phyloP scores from a whole-genome alignment of 2,113 vertebrate species.

The Agapornis roseicollis region DNA sequence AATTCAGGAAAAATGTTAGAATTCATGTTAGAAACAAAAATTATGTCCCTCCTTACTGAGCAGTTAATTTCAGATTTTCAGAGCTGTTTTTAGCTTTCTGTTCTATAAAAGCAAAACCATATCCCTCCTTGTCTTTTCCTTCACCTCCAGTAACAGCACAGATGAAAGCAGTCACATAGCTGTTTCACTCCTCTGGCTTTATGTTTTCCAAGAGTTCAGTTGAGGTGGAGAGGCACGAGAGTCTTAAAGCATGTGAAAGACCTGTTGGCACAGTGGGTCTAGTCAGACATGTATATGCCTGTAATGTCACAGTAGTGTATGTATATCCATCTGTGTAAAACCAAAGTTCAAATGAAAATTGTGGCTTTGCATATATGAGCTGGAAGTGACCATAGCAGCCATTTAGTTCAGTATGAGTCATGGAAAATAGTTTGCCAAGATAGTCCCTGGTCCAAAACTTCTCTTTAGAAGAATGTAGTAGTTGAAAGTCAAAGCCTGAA shows the following conservation, averaged over 20 bases:
- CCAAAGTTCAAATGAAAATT: background rate
- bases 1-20: background rate
- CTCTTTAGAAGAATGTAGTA: background rate
- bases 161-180: background rate
- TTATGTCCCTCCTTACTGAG: background rate
- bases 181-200: background rate
- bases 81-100: background rate
- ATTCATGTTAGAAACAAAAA: background rate
- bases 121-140: background rate
- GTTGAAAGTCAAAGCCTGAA: background rate
- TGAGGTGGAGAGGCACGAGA: background rate
- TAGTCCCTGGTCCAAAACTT: background rate
- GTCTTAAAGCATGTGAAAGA: background rate
- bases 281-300: background rate
- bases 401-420: background rate
- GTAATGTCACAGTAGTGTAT: background rate
- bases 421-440: background rate
- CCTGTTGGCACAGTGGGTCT: background rate
- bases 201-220: background rate
- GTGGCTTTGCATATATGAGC: background rate
- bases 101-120: background rate
- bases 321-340: background rate
- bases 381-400: background rate
- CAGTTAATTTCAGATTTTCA: background rate
- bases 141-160: background rate